Conservation (phyloP, 2,797 vertebrate species). For the Schizothorax lantsangensis region DNA sequence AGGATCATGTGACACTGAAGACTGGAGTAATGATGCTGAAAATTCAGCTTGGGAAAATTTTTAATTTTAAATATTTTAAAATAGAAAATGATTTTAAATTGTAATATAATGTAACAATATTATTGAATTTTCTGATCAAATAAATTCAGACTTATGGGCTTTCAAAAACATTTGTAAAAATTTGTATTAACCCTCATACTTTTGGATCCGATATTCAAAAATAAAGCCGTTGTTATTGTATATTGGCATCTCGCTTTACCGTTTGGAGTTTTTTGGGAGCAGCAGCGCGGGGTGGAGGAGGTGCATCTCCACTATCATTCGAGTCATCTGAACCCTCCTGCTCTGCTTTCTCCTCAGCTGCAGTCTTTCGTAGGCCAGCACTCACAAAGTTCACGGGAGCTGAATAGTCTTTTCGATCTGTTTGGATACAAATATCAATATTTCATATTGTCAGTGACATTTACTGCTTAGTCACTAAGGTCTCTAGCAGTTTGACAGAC, state of each 20-base stretch:
- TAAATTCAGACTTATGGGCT: neutral
- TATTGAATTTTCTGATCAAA: neutral
- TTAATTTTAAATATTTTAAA: neutral
- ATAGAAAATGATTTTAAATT: neutral
- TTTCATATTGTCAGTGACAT: neutral
- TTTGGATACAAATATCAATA: constrained; percentile 10
- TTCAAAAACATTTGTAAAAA: neutral
- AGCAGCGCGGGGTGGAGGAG: constrained; percentile 75
- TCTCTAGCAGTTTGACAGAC: neutral
- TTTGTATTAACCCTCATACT: neutral
- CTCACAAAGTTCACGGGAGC: constrained; percentile 95
- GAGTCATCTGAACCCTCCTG: constrained; percentile 83
- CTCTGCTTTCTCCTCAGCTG: constrained; percentile 82
- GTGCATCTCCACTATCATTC: constrained; percentile 67
- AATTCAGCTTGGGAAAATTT: neutral
- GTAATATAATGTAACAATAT: neutral
- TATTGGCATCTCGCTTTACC: constrained; percentile 68
- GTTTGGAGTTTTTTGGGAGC: constrained; percentile 92
- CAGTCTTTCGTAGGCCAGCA: constrained; percentile 87
- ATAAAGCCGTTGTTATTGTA: neutral
- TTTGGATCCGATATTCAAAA: neutral
- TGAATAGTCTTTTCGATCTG: constrained; percentile 91
- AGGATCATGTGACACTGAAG: neutral
- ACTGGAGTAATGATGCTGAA: neutral
- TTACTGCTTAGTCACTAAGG: neutral